These are phyloP conservation scores for Acanthiza pusilla DNA, from an alignment of 2,797 vertebrate genomes.

Conservation along the genomic window DNA sequence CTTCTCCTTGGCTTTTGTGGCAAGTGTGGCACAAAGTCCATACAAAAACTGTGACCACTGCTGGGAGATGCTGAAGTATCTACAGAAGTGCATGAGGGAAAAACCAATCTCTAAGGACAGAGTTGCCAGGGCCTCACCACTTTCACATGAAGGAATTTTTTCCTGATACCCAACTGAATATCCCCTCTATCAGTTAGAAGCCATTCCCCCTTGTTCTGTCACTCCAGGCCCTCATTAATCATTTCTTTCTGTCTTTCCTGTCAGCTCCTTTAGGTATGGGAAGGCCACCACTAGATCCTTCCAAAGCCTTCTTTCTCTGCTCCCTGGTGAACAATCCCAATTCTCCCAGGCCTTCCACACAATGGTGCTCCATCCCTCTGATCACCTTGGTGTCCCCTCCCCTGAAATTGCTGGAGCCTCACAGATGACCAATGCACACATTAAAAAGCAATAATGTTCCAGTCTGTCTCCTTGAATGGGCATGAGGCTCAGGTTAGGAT, in stretches of 20 bases:
- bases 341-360: not conserved
- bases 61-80: not conserved
- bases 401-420: not conserved
- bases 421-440: rapidly evolving
- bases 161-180: not conserved
- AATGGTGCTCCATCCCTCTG: not conserved
- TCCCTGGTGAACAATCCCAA: not conserved
- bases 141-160: rapidly evolving
- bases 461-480: not conserved
- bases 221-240: not conserved
- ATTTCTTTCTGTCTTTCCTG: not conserved
- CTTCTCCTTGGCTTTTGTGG: not conserved
- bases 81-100: not conserved
- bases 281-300: not conserved
- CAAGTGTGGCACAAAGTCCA: not conserved
- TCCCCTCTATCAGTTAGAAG: not conserved
- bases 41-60: rapidly evolving
- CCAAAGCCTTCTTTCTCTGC: not conserved
- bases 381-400: not conserved
- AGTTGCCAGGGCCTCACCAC: rapidly evolving
- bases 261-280: not conserved
- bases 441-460: not conserved
- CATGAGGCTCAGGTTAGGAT: not conserved
- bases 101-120: not conserved
- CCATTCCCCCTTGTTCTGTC: not conserved